These are phyloP conservation scores for Apantesis nais DNA, from an alignment of 2,888 invertebrate genomes.

Conservation along the genomic window DNA sequence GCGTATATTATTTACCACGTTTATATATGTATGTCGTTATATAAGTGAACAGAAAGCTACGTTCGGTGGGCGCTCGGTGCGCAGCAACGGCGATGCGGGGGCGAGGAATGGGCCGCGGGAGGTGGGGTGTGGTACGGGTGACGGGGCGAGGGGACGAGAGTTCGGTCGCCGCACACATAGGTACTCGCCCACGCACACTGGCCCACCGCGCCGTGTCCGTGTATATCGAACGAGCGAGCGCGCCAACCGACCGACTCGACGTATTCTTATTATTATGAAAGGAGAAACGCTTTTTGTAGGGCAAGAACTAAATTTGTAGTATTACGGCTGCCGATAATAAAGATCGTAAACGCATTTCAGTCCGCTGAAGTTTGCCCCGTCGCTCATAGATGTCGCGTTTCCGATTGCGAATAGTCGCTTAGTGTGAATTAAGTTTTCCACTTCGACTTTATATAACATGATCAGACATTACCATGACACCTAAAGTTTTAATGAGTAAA, in stretches of 20 bases:
- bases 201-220: slow-evolving; percentile 63
- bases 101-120: slow-evolving; percentile 28
- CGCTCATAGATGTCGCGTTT: slow-evolving; percentile 82
- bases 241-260: slow-evolving; percentile 82
- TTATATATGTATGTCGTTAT: slow-evolving; percentile 81
- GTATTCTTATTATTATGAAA: slow-evolving; percentile 88
- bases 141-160: slow-evolving; percentile 40
- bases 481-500: slow-evolving; percentile 50
- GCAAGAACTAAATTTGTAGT: slow-evolving; percentile 85
- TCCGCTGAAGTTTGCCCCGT: slow-evolving; percentile 76
- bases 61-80: slow-evolving; percentile 58
- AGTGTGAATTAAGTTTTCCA: slow-evolving; percentile 54
- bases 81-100: slow-evolving; percentile 37
- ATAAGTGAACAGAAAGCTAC: slow-evolving; percentile 86
- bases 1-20: slow-evolving; percentile 82
- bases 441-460: slow-evolving; percentile 50
- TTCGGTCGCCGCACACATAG: slow-evolving; percentile 49
- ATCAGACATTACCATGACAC: slow-evolving; percentile 43
- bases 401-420: slow-evolving; percentile 46
- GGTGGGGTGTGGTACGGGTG: slow-evolving; percentile 43
- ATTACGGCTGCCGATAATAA: slow-evolving; percentile 82
- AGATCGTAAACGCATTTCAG: slow-evolving; percentile 84
- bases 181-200: slow-evolving; percentile 59
- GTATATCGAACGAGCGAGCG: slow-evolving; percentile 81
- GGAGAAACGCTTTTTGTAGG: slow-evolving; percentile 86